phyloP scores from a whole-genome alignment of 2,888 invertebrate genomes.

The Drosophila lacicola region DNA sequence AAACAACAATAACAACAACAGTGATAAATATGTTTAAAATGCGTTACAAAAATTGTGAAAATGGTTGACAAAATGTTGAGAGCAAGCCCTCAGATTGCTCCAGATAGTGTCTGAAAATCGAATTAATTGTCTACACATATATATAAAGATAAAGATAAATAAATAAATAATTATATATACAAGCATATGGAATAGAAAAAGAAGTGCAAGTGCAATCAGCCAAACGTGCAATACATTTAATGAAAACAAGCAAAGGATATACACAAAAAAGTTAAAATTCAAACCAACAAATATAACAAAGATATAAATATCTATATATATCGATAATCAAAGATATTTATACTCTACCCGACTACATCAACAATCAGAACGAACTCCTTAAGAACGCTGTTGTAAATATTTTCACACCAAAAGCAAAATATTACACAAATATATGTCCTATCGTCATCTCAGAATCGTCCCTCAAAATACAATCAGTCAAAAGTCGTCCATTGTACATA shows the following conservation, averaged over 20 bases:
- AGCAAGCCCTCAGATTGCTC: conserved; percentile 41
- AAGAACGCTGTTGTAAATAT: conserved; percentile 82
- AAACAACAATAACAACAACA: conserved; percentile 33
- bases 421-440: conserved; percentile 31
- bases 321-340: conserved; percentile 24
- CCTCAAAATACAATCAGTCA: conserved; percentile 30
- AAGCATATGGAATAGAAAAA: conserved; percentile 44
- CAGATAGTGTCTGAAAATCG: conserved; percentile 43
- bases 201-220: conserved; percentile 72
- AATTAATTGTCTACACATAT: conserved; percentile 22
- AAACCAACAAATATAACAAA: conserved; percentile 54
- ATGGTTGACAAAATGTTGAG: conserved; percentile 67
- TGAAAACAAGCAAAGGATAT: conserved; percentile 67
- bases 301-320: conserved; percentile 12
- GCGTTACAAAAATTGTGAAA: conserved; percentile 78
- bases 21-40: conserved; percentile 60
- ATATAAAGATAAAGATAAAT: not conserved
- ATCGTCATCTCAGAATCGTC: conserved; percentile 27
- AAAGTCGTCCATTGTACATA: conserved; percentile 68
- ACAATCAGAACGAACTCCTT: conserved; percentile 38
- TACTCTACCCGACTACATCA: conserved; percentile 16
- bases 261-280: conserved; percentile 72
- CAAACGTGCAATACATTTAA: conserved; percentile 35
- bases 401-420: conserved; percentile 57
- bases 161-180: conserved; percentile 9